phyloP scores from a whole-genome alignment of 2,888 invertebrate genomes.

The Ormyrus thymus region DNA sequence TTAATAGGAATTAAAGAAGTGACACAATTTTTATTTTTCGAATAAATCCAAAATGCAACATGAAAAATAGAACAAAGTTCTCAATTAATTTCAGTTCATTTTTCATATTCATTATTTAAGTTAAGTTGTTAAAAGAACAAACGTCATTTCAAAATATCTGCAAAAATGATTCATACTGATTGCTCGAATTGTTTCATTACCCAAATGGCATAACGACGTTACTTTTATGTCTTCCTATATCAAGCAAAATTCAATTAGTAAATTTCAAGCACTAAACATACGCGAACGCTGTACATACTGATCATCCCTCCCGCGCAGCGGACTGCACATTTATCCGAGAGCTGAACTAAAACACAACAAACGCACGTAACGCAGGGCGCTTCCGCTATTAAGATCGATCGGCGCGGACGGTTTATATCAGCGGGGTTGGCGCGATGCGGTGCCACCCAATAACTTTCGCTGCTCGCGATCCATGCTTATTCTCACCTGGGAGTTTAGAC shows the following conservation, averaged over 20 bases:
- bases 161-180: too few relatives aligned
- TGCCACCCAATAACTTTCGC: constrained; percentile 45
- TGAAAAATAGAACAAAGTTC: too few relatives aligned
- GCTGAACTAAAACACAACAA: constrained; percentile 24
- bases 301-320: not conserved
- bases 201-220: too few relatives aligned
- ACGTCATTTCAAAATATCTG: too few relatives aligned
- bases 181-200: too few relatives aligned
- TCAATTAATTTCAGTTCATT: too few relatives aligned
- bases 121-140: too few relatives aligned
- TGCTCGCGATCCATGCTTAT: constrained; percentile 34
- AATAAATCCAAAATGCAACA: too few relatives aligned
- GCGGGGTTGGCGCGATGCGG: not conserved
- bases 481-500: constrained; percentile 51
- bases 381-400: constrained; percentile 43
- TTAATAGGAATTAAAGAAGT: too few relatives aligned
- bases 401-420: constrained; percentile 12
- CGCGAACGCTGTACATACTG: not conserved
- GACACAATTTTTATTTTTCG: too few relatives aligned
- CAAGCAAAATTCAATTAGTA: not conserved
- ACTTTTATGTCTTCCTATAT: not conserved
- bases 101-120: too few relatives aligned
- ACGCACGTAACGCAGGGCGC: not conserved
- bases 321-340: not conserved
- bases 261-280: not conserved